These are phyloP conservation scores for Ichneumon xanthorius DNA, from an alignment of 2,888 invertebrate species.

Conservation along the genomic window DNA sequence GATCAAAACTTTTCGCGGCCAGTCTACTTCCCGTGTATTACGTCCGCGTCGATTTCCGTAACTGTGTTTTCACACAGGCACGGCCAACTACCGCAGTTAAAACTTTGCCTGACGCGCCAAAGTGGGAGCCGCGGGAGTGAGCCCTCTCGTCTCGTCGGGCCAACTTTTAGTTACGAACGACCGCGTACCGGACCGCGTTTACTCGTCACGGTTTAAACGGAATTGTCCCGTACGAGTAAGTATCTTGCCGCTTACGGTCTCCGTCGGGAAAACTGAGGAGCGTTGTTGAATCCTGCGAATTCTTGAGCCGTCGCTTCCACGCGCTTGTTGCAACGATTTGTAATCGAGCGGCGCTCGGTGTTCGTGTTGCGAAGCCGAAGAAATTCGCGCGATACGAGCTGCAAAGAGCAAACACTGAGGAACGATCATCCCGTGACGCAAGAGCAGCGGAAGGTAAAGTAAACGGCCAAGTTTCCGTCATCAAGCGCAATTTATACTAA, in stretches of 20 bases:
- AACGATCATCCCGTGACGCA: slow-evolving; percentile 36
- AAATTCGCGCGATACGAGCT: not conserved
- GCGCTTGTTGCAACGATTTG: not conserved
- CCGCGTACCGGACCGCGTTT: slow-evolving; percentile 52
- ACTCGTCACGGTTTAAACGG: slow-evolving; percentile 54
- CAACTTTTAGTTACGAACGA: slow-evolving; percentile 65
- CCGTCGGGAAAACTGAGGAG: not conserved
- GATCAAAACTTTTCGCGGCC: slow-evolving; percentile 59
- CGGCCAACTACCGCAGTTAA: slow-evolving; percentile 67
- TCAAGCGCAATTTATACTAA: too few species aligned
- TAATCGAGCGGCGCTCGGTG: not conserved
- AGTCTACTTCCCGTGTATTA: slow-evolving; percentile 27
- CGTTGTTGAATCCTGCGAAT: not conserved
- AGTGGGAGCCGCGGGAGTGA: slow-evolving; percentile 53
- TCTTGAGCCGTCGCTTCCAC: not conserved
- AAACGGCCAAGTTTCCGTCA: too few species aligned
- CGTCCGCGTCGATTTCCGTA: slow-evolving; percentile 64
- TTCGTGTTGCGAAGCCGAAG: not conserved
- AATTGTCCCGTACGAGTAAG: slow-evolving; percentile 52
- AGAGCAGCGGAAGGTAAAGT: slow-evolving; percentile 17
- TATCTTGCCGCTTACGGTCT: slow-evolving; percentile 19
- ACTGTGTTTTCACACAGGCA: slow-evolving; percentile 62
- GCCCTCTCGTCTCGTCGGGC: not conserved
- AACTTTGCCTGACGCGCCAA: slow-evolving; percentile 65
- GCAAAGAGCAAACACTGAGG: not conserved